Evolutionary conservation across 2,888 invertebrate species (phyloP).

Genomic region (Ceramica pisi): DNA sequence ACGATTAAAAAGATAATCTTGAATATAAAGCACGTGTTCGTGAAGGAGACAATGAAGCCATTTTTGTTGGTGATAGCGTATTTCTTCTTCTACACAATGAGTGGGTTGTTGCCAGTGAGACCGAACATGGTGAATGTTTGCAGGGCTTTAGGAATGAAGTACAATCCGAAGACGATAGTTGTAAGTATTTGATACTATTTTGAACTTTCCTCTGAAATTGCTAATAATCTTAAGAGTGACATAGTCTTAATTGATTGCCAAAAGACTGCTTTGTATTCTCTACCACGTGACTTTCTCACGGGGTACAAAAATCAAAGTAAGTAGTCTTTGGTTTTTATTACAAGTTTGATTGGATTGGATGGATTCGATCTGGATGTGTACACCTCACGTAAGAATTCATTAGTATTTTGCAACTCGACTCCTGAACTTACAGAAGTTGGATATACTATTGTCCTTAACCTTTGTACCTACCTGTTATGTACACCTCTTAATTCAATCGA

Average conservation of each 20-base stretch:
- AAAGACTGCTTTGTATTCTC: no score
- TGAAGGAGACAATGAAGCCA: slow-evolving; percentile 89
- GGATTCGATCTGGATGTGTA: no score
- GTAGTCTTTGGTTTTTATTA: no score
- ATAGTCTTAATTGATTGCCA: not conserved
- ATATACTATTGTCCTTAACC: no score
- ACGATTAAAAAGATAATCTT: slow-evolving; percentile 73
- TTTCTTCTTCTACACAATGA: slow-evolving; percentile 89
- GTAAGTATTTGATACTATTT: slow-evolving; percentile 78
- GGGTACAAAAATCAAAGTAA: no score
- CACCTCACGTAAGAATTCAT: no score
- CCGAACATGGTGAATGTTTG: slow-evolving; percentile 91
- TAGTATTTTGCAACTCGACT: no score
- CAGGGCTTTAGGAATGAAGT: slow-evolving; percentile 86
- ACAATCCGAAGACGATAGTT: slow-evolving; percentile 84
- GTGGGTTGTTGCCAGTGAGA: slow-evolving; percentile 87
- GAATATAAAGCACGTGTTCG: slow-evolving; percentile 82
- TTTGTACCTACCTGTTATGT: no score
- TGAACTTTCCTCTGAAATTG: not conserved
- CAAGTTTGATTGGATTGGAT: no score
- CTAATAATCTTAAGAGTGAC: not conserved
- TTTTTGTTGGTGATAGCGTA: slow-evolving; percentile 88
- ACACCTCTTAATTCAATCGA: no score
- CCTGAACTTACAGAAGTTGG: no score
- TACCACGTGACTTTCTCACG: no score